phyloP scores from a whole-genome alignment of 23 tunicate genomes.

The Halocynthia roretzi region DNA sequence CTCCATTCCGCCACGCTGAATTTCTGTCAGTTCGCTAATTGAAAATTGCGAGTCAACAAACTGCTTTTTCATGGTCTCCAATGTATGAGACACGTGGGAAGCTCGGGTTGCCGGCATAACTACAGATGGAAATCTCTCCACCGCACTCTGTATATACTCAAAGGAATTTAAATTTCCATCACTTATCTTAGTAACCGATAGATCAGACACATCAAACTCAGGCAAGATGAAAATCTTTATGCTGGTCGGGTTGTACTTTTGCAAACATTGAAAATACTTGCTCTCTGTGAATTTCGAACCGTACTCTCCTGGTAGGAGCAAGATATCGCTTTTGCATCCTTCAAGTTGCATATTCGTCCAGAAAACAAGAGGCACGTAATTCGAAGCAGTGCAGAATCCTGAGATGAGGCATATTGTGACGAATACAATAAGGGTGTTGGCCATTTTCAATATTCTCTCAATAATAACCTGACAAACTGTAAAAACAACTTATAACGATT shows the following conservation, averaged over 20 bases:
- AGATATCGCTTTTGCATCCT: conserved; percentile 1
- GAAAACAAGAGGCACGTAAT: too few relatives aligned
- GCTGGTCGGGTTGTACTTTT: background rate
- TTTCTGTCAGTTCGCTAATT: background rate
- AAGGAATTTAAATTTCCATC: background rate
- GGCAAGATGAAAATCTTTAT: conserved; percentile 3
- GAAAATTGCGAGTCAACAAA: background rate
- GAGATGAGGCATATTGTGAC: too few relatives aligned
- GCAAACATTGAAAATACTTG: conserved; percentile 12
- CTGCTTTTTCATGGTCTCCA: background rate
- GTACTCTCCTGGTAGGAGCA: conserved; percentile 6
- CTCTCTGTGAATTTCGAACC: conserved; percentile 13
- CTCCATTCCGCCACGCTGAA: background rate
- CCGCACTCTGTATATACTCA: background rate
- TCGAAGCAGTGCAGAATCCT: too few relatives aligned
- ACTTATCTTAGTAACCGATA: background rate
- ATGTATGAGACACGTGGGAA: background rate
- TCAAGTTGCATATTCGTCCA: background rate
- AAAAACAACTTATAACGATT: too few relatives aligned
- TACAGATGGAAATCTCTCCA: background rate
- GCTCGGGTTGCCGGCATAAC: conserved; percentile 2
- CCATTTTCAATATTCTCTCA: too few relatives aligned
- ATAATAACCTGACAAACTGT: too few relatives aligned
- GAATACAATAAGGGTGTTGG: too few relatives aligned
- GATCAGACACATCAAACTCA: conserved; percentile 1